phyloP scores from a whole-genome alignment of 2,888 invertebrate genomes.

The Darwinula stevensoni region DNA sequence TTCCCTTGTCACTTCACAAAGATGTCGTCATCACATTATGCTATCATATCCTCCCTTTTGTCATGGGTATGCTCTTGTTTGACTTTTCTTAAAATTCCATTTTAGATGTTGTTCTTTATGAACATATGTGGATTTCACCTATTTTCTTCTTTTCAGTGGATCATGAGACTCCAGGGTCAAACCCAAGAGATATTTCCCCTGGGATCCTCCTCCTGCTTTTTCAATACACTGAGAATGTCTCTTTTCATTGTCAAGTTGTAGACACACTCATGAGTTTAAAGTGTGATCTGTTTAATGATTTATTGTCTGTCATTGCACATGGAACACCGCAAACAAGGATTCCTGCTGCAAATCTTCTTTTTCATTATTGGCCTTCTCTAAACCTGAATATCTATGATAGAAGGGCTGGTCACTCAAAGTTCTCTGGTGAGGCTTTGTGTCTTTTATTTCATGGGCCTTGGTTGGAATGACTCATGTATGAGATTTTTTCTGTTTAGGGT shows the following conservation, averaged over 20 bases:
- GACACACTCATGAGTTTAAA: slow-evolving; percentile 89
- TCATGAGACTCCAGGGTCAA: too few species aligned
- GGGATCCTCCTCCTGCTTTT: slow-evolving; percentile 92
- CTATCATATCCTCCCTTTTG: slow-evolving; percentile 83
- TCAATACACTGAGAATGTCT: slow-evolving; percentile 77
- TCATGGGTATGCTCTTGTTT: slow-evolving; percentile 37
- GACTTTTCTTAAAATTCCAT: background rate
- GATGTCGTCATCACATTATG: slow-evolving; percentile 81
- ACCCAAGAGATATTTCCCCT: slow-evolving; percentile 24
- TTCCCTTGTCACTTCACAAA: slow-evolving; percentile 67
- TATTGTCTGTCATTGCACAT: slow-evolving; percentile 81
- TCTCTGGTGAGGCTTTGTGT: slow-evolving; percentile 32
- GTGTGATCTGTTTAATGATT: slow-evolving; percentile 61
- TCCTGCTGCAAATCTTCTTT: slow-evolving; percentile 84
- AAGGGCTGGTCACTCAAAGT: slow-evolving; percentile 54
- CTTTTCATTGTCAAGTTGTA: slow-evolving; percentile 80
- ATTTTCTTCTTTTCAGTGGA: too few species aligned
- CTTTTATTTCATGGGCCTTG: background rate
- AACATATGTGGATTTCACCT: too few species aligned
- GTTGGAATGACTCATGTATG: too few species aligned
- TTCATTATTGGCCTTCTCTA: slow-evolving; percentile 97
- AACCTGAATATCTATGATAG: slow-evolving; percentile 76
- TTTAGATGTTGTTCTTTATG: background rate
- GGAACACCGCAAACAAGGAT: slow-evolving; percentile 74
- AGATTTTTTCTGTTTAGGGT: too few species aligned